A percentile compares a stretch with the other conserved stretches of the same genome.
These are phyloP conservation scores for Axis porcinus DNA, from an alignment of 2,113 vertebrate species.

Conservation along the genomic window DNA sequence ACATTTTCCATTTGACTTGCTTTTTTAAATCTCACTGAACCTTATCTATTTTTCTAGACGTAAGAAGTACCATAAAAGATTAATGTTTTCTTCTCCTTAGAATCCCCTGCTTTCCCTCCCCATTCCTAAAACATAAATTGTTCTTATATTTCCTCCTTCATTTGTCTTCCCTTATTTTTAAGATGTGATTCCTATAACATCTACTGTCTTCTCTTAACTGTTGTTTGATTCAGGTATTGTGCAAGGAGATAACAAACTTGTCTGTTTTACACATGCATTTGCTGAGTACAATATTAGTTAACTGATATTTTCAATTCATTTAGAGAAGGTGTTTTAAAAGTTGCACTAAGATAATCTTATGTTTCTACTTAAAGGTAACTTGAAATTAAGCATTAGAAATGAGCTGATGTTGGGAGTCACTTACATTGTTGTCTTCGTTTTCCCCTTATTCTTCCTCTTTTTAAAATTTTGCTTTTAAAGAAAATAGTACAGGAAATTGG, in stretches of 20 bases:
- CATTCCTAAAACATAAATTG: not conserved
- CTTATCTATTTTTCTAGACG: not conserved
- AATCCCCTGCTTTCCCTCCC: not conserved
- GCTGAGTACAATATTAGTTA: not conserved
- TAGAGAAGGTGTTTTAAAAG: not conserved
- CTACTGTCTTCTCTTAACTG: not conserved
- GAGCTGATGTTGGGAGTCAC: not conserved
- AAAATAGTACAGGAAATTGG: not conserved
- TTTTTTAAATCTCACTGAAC: not conserved
- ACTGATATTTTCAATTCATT: not conserved
- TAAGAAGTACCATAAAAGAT: not conserved
- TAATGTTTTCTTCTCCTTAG: not conserved
- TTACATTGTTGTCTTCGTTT: not conserved
- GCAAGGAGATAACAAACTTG: not conserved
- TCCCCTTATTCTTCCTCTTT: not conserved
- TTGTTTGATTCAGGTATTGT: not conserved
- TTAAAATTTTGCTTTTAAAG: not conserved
- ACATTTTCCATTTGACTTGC: constrained; percentile 4
- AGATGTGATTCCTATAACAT: not conserved
- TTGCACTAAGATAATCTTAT: not conserved
- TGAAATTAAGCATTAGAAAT: not conserved
- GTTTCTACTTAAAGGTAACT: constrained; percentile 1
- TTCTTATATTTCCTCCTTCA: not conserved
- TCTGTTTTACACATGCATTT: not conserved
- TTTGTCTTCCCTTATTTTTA: not conserved